Evolutionary conservation across 2,888 invertebrate genomes (phyloP).

Genomic region (Papilio protenor): DNA sequence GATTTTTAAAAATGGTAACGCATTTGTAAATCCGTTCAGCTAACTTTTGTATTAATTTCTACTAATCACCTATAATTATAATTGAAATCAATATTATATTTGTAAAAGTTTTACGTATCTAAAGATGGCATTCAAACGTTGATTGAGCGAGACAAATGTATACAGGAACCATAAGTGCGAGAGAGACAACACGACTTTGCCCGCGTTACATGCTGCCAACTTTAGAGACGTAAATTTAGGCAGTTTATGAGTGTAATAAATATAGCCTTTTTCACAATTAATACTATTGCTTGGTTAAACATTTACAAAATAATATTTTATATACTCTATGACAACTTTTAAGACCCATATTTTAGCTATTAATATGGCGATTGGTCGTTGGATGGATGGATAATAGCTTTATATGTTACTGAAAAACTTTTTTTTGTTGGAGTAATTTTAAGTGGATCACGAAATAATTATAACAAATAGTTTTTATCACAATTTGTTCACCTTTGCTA

Average conservation of each 20-base stretch:
- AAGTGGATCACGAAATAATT: neutral
- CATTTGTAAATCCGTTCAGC: conserved; percentile 18
- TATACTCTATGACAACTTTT: neutral
- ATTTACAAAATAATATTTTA: neutral
- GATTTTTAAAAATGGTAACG: conserved; percentile 36
- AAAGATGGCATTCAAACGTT: neutral
- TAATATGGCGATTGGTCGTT: neutral
- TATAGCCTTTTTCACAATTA: neutral
- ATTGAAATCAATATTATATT: neutral
- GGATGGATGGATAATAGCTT: neutral
- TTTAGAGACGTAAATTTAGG: neutral
- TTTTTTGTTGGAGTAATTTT: neutral
- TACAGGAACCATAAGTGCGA: neutral
- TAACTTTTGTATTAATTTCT: conserved; percentile 16
- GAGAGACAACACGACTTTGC: neutral
- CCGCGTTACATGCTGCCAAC: neutral
- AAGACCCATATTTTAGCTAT: neutral
- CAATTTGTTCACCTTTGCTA: neutral
- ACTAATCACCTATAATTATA: conserved; percentile 10
- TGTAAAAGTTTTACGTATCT: neutral
- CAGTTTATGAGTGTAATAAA: neutral
- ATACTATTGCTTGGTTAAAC: neutral
- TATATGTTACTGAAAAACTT: neutral
- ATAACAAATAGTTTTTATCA: neutral
- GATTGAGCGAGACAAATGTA: neutral